Conservation (phyloP, 1,140 invertebrate genomes). For the Camponotus floridanus region DNA sequence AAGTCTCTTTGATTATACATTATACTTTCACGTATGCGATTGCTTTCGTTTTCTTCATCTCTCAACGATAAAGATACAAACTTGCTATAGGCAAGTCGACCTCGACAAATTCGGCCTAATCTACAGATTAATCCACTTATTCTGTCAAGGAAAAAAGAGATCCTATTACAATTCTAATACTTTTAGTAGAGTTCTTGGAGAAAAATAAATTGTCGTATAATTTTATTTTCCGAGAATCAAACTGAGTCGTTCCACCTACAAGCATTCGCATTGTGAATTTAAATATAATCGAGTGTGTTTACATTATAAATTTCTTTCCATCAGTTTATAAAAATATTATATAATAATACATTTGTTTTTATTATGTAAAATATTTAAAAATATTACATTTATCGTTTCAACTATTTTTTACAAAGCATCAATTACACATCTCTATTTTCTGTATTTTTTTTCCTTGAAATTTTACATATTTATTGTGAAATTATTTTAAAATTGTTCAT, state of each 20-base stretch:
- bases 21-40: conserved; percentile 22
- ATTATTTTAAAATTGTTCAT: neutral
- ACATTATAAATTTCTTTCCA: neutral
- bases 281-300: neutral
- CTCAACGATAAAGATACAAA: neutral
- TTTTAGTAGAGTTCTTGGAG: conserved; percentile 10
- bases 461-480: neutral
- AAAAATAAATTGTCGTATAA: neutral
- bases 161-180: neutral
- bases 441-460: neutral
- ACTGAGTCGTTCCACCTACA: neutral
- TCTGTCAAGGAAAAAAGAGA: neutral
- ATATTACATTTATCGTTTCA: neutral
- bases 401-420: neutral
- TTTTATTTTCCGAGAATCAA: neutral
- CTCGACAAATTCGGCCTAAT: neutral
- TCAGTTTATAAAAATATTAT: neutral
- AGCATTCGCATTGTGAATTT: neutral
- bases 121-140: neutral
- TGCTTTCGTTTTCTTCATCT: neutral
- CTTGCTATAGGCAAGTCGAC: neutral
- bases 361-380: neutral
- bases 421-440: no score
- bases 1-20: neutral
- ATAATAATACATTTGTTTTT: neutral